Percentiles rank a stretch among this genome's conserved stretches.
Conservation (phyloP, 2,797 vertebrate genomes). For the Phaenicophaeus curvirostris region DNA sequence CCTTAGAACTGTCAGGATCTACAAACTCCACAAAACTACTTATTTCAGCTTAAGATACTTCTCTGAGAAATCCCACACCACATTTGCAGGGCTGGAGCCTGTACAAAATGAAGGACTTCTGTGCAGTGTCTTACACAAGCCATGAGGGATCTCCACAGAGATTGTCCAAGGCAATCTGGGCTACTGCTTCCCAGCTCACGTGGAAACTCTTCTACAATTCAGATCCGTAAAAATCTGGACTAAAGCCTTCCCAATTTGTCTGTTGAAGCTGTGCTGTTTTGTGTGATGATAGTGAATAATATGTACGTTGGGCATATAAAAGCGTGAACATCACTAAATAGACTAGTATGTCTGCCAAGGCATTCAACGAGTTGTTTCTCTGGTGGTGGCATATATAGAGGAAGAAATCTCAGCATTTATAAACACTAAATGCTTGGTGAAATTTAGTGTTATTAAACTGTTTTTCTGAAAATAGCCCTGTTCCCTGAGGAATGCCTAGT, state of each 20-base stretch:
- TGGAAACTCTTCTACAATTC: background rate
- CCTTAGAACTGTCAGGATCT: background rate
- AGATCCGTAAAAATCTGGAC: background rate
- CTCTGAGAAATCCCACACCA: background rate
- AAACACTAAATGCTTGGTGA: background rate
- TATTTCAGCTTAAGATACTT: background rate
- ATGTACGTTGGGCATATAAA: fast-evolving
- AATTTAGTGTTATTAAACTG: background rate
- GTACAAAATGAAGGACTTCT: background rate
- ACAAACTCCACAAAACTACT: background rate
- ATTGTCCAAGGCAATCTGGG: fast-evolving
- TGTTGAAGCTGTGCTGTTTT: background rate
- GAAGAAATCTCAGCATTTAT: background rate
- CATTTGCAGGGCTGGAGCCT: background rate
- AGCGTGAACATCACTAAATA: fast-evolving
- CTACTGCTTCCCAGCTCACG: background rate
- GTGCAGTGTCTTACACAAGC: background rate
- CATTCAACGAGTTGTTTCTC: background rate
- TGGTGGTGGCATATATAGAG: background rate
- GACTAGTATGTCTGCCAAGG: background rate
- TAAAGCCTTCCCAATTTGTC: background rate
- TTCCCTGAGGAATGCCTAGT: background rate
- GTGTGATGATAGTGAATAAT: fast-evolving
- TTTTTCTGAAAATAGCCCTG: background rate
- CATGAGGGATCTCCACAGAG: fast-evolving